Evolutionary conservation across 2,113 vertebrate species (phyloP), one percentile per base, ranked within the genome.

Genomic region (Aptenodytes forsteri): DNA sequence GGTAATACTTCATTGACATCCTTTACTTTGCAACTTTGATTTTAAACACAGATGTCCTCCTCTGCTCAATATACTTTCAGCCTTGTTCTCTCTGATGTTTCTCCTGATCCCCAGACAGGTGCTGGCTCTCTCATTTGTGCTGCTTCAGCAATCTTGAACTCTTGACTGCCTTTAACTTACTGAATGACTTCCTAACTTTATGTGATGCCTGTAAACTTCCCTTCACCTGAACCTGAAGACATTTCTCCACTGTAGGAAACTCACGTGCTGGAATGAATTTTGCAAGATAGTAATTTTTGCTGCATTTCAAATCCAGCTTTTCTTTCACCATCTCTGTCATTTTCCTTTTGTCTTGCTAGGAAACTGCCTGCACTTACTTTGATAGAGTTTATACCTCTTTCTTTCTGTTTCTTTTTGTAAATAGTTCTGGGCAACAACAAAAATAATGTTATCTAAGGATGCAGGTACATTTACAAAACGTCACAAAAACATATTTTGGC

Each of bases 391-490:
- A n/a, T 76, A 65, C 17, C 47, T 65, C 76, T 80, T 92, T 59
- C 42, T 55, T 88, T 95, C 59, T 89, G 42, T 29, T 90, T 79
- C 59, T 91, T 96, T 91, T n/a, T 55, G 42, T 58, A 89, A 78
- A 80, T 22, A 79, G 42, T 40, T 91, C 89, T 44, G 25, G 91
- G 70, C 62, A 94, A 92, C 56, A 76, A 93, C 42, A 95, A 79
- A 91, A 91, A 59, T 80, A 94, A 81, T 16, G 83, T 96, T 96
- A 94, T 96, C 96, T 94, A 50, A 94, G 93, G 84, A 91, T 88
- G 81, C 91, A 97, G 94, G 85, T 96, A 87, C 82, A 78, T 54
- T 86, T 77, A 83, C 47, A 83, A 90, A 96, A 96, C 85, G 82
- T 93, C 82, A 91, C n/a, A 90, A 88, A 94, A 94, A 50, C 78